These are phyloP conservation scores for Pteromalus puparum DNA, from an alignment of 1,140 invertebrate species.

Conservation along the genomic window DNA sequence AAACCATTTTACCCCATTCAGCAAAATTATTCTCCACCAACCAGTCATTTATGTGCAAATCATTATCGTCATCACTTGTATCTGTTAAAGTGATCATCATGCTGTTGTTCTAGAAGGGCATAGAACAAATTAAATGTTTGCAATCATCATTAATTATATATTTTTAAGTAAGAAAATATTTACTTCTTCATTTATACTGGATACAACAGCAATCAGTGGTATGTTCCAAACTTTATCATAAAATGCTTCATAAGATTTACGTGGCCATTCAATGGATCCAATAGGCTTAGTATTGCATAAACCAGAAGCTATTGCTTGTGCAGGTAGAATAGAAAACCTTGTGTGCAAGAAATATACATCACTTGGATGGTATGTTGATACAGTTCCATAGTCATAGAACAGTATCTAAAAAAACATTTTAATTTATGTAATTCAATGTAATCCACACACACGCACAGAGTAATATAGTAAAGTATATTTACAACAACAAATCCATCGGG, in stretches of 20 bases:
- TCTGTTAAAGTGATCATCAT: constrained; percentile 64
- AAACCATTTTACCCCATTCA: constrained; percentile 62
- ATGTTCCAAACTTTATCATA: constrained; percentile 37
- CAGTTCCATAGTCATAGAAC: constrained; percentile 71
- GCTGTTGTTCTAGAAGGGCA: constrained; percentile 64
- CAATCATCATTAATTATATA: constrained; percentile 40
- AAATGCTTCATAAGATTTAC: constrained; percentile 54
- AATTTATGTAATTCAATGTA: neutral
- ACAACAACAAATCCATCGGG: constrained; percentile 61
- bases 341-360: constrained; percentile 65
- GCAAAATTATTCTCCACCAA: constrained; percentile 62
- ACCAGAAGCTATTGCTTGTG: constrained; percentile 70
- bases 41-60: constrained; percentile 64
- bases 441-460: constrained; percentile 11
- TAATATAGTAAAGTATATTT: constrained; percentile 47
- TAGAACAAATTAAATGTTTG: constrained; percentile 11
- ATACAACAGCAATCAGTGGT: constrained; percentile 57
- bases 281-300: constrained; percentile 63
- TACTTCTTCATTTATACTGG: constrained; percentile 54
- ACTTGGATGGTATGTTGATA: constrained; percentile 59
- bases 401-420: constrained; percentile 61
- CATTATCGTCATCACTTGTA: constrained; percentile 58
- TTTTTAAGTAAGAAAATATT: constrained; percentile 35
- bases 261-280: constrained; percentile 57
- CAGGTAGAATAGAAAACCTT: constrained; percentile 63